A percentile compares a stretch with the other conserved stretches of the same genome.
Conservation (phyloP, 2,888 invertebrate genomes). For the Drosophila testacea region DNA sequence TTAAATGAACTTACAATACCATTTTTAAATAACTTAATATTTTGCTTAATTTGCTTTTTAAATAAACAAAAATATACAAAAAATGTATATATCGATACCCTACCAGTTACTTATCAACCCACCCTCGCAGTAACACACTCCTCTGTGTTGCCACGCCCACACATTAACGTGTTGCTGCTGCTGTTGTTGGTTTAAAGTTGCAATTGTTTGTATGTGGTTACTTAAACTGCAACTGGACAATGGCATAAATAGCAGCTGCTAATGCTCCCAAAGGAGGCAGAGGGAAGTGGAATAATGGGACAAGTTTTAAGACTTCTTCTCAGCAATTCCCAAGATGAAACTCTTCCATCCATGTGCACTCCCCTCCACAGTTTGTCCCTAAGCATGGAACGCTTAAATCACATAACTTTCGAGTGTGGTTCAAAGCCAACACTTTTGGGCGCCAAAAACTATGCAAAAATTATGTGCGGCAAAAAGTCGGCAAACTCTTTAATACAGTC, state of each 20-base stretch:
- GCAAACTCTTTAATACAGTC: slow-evolving; percentile 75
- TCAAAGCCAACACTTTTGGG: slow-evolving; percentile 15
- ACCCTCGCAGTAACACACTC: neutral
- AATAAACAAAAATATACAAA: too few relatives aligned
- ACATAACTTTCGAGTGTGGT: slow-evolving; percentile 15
- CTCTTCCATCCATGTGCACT: neutral
- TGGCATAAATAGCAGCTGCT: too few relatives aligned
- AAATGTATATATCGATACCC: too few relatives aligned
- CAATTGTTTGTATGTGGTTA: too few relatives aligned
- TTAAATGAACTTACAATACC: too few relatives aligned
- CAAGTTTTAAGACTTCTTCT: neutral
- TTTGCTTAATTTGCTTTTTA: too few relatives aligned
- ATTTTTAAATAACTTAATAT: too few relatives aligned
- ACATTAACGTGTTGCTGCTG: neutral
- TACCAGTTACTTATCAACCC: too few relatives aligned
- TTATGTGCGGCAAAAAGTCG: slow-evolving; percentile 55
- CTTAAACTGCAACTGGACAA: too few relatives aligned
- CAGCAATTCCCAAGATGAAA: neutral
- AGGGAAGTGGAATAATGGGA: neutral
- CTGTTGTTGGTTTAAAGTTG: too few relatives aligned
- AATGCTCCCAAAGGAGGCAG: too few relatives aligned
- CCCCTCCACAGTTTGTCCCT: slow-evolving; percentile 4
- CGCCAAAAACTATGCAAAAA: slow-evolving; percentile 74
- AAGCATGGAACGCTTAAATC: slow-evolving; percentile 25
- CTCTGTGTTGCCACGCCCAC: neutral